Base-by-base conservation (phyloP, 1,140 invertebrate genomes). In the Diorhabda sublineata region DNA sequence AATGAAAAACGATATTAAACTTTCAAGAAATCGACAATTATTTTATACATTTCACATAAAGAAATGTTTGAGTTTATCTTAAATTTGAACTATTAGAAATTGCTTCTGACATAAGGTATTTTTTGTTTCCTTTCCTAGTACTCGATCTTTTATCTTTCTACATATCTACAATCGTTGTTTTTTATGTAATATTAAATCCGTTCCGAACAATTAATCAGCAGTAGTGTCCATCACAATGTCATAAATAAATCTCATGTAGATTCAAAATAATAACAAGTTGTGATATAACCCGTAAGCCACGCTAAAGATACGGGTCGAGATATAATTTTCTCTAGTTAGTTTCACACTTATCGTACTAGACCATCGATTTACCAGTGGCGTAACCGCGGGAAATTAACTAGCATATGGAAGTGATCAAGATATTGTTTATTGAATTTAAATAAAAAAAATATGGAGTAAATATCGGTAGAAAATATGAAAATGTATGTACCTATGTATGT, bases 321-420 rank as follows among this genome's bases (percentile, higher is more conserved):
- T 62, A 47, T 44, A 62, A 62, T 62, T 62, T 62, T 44, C 42
- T 44, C 61, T 62, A 62, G 61, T 62, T 62, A 62, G 61, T 44
- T 52, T 52, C 6, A 52, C 47, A 52, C 47, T 52, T 52, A 52
- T 52, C 47, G 47, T 52, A 52, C 47, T 52, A n/a, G 47, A 8
- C n/a, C 47, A 52, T 52, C 47, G 47, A 8, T 52, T 6, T 3
- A 52, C 47, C 47, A 52, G 47, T n/a, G 47, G 47, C 47, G 47
- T 26, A 26, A 26, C 26, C 26, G 26, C 26, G 26, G 26, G 26
- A 26, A 26, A 26, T 26, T 26, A 26, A 26, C 26, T 26, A 26
- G 26, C 26, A 26, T 26, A 26, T 26, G 26, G 26, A 26, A 58
- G 58, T 58, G n/a, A 58, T n/a, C 3, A n/a, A 58, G 58, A 58